Evolutionary conservation across 2,888 invertebrate genomes (phyloP), one percentile per base, ranked within the genome.

Genomic region (Notodonta dromedarius): DNA sequence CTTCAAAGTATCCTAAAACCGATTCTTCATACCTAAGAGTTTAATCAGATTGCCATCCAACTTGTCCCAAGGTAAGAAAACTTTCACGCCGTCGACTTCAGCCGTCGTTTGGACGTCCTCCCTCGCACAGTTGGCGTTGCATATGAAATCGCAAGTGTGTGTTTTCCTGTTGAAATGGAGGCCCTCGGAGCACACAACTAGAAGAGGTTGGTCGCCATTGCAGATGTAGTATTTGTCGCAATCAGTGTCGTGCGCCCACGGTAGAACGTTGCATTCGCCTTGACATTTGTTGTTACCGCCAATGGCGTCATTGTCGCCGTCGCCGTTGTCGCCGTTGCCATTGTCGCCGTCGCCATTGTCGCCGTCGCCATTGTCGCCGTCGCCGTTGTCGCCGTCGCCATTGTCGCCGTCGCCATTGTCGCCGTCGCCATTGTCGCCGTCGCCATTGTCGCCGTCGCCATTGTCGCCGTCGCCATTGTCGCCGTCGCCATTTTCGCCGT

Each of bases 221-320:
- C 93, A 93, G 0, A 76, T 65, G 85, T 87, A 93, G 81, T 79
- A 93, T 57, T 91, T 92, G 66, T 91, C 88, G 52, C 93, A 91
- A 32, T 88, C 88, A 0, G 71, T 80, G 4, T 80, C 83, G 56
- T 92, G 89, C 0, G 85, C 80, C 91, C 91, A 93, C 0, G 90
- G 87, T 0, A 79, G 73, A 2, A 85, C 68, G 62, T 92, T 85
- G 78, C 92, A 93, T 11, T 67, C 65, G 0, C 77, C 65, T 35
- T 65, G 59, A 66, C 92, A 91, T 71, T 62, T 82, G 39, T 68
- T 59, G 35, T 54, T 59, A 0, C 59, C 66, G 8, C 52, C 61
- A 11, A 40, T 40, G 8, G 24, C 42, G 13, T 32, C 39, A 6
- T 12, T 35, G 0, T 51, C 61, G 0, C 4, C 42, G 1, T 56